Evolutionary conservation across 2,888 invertebrate genomes (phyloP), one percentile per base, ranked within the genome.

Genomic region (Opisthograptis luteolata): DNA sequence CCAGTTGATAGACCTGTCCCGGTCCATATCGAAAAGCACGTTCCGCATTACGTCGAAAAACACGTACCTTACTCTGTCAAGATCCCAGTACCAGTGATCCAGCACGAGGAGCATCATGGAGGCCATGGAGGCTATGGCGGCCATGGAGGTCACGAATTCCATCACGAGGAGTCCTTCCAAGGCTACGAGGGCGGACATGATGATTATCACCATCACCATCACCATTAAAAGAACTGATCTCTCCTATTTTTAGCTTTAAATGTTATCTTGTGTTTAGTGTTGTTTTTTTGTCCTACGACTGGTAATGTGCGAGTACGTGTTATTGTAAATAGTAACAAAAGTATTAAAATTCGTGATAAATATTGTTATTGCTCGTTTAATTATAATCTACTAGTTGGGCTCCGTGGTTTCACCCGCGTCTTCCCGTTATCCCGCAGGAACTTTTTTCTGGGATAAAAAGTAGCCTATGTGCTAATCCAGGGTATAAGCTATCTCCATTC

Each of bases 21-120:
- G 32, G 92, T 92, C 17, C 92, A 92, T n/a, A 92, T 94, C 19
- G 93, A 93, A 62, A 94, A 94, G 66, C 94, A 94, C 58, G 93
- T 95, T 22, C 93, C 95, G 0, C 93, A 94, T 66, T 92, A 91
- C 6, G 90, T 93, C 0, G 93, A 94, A 64, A 94, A 94, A 71
- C 93, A 93, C 45, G 92, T 95, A 41, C 94, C 94, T 20, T 94
- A 94, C 66, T 90, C 92, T 32, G 93, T 95, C 17, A 95, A 96
- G 79, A 93, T 95, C 42, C 93, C 93, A 2, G 93, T 94, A 20
- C 93, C 93, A 14, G 89, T 94, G 10, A 87, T 94, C 17, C 92
- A 93, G 42, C 83, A 91, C 24, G 79, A 90, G 25, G 64, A 84
- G 25, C 66, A 72, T 3, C 65, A 68, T 13, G 61, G 66, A 43